Conservation (phyloP, 2,797 vertebrate species). For the Falco berigora region DNA sequence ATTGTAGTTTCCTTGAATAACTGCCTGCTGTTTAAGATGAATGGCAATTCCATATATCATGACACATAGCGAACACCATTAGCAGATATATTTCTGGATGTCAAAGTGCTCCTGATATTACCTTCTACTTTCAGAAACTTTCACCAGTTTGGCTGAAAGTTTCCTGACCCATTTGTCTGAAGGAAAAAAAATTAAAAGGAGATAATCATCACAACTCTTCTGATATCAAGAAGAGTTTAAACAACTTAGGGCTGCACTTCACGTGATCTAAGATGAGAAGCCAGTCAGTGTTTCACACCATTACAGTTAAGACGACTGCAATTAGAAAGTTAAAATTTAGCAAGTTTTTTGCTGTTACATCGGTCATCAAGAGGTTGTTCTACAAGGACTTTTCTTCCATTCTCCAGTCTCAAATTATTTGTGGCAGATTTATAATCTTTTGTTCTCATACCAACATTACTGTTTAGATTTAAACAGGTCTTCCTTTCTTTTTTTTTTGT, state of each 20-base stretch:
- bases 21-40: constrained; percentile 52
- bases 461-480: neutral
- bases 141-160: neutral
- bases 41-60: constrained; percentile 61
- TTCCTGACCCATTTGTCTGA: neutral
- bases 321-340: neutral
- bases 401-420: neutral
- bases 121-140: constrained; percentile 31
- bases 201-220: neutral
- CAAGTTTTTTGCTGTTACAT: neutral
- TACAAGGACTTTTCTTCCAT: neutral
- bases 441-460: neutral
- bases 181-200: neutral
- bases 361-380: neutral
- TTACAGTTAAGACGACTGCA: neutral
- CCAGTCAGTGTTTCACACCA: neutral
- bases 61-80: constrained; percentile 36
- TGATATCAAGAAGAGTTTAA: neutral
- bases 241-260: neutral
- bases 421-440: neutral
- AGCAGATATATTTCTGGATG: constrained; percentile 38
- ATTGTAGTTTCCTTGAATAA: constrained; percentile 55
- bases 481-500: neutral
- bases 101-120: constrained; percentile 1
- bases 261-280: neutral